Percentiles rank a stretch among this genome's conserved stretches.
Evolutionary conservation across 2,797 vertebrate genomes (phyloP).

Genomic region (Microtus agrestis): DNA sequence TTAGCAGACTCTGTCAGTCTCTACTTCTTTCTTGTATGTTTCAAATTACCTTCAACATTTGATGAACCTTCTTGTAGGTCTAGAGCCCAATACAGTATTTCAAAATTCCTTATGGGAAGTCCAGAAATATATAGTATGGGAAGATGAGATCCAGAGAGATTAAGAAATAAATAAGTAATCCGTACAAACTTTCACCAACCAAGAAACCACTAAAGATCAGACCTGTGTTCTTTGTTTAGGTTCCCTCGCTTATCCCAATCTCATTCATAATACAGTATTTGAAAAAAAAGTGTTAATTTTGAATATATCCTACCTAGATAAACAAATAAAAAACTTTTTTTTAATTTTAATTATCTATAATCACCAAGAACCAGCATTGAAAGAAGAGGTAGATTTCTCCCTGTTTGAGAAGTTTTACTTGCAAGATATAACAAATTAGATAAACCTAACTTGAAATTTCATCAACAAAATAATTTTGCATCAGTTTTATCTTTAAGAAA

Average conservation of each 20-base stretch:
- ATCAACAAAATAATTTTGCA: constrained; percentile 12
- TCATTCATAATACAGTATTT: not conserved
- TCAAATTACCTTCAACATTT: constrained; percentile 18
- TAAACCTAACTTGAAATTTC: constrained; percentile 30
- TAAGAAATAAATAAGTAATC: not conserved
- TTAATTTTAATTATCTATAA: not conserved
- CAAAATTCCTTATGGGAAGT: not conserved
- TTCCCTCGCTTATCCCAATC: not conserved
- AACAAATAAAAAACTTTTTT: not conserved
- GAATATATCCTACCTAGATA: not conserved
- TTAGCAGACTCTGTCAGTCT: not conserved
- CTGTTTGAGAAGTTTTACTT: not conserved
- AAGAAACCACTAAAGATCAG: not conserved
- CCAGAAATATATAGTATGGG: not conserved
- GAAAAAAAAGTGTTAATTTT: constrained; percentile 26
- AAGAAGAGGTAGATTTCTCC: not conserved
- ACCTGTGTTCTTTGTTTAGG: not conserved
- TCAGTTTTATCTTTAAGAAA: not conserved
- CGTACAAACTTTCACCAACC: too few relatives aligned
- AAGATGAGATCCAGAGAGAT: not conserved
- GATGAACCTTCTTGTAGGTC: not conserved
- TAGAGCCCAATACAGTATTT: constrained; percentile 17
- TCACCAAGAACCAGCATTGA: not conserved
- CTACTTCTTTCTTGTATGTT: constrained; percentile 36
- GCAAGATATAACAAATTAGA: not conserved